These are phyloP conservation scores for Octomys mimax DNA, from an alignment of 2,797 vertebrate species.

Conservation along the genomic window DNA sequence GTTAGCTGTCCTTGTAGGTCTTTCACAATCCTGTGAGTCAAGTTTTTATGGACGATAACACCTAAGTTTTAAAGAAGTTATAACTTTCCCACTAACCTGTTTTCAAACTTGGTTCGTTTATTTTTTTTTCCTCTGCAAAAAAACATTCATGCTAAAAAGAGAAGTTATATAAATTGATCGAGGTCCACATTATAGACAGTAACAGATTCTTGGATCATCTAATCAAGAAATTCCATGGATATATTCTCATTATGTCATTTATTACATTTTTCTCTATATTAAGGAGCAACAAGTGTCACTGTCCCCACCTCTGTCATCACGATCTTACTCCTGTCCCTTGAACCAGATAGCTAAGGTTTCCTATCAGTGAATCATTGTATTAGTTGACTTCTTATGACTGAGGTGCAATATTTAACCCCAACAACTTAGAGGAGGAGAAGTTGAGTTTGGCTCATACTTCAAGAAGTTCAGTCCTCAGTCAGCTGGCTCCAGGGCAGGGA, in stretches of 20 bases:
- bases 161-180: neutral
- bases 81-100: no score
- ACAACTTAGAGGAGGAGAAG: neutral
- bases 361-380: neutral
- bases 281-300: neutral
- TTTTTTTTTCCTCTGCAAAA: no score
- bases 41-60: neutral
- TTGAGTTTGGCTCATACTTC: neutral
- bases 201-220: neutral
- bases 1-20: neutral
- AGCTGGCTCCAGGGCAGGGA: neutral
- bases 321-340: neutral
- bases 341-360: neutral
- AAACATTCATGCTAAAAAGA: neutral
- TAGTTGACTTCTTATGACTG: neutral
- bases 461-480: neutral
- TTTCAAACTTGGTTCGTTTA: no score
- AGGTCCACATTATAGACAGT: constrained; percentile 12
- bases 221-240: neutral
- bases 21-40: neutral
- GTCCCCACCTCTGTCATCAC: neutral
- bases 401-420: neutral
- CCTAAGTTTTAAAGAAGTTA: constrained; percentile 10
- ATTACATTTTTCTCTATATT: neutral
- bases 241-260: neutral